Base-by-base conservation (phyloP, 2,797 vertebrate species). In the Ctenopoma kingsleyae region DNA sequence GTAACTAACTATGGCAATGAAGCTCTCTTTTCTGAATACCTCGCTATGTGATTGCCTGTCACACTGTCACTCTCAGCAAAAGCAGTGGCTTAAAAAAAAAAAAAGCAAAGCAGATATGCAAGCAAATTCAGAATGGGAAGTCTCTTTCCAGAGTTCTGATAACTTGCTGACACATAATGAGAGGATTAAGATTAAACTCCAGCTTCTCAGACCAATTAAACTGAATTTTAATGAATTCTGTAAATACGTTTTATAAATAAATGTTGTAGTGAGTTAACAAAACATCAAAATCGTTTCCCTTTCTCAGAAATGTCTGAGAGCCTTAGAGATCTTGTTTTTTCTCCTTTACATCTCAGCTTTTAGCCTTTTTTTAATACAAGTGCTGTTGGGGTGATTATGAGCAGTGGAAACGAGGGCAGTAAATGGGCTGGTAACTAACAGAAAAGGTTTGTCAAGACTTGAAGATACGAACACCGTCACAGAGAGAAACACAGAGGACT, bases 371-470 rank as follows among this genome's bases (percentile, higher is more conserved):
- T 32, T 56, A 76, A n/a, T n/a, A n/a, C n/a, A n/a, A 74, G 70
- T 57, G 41, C 67, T 66, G 71, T 46, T 40, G 60, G 36, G 65
- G 68, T 88, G 86, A 87, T 89, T 84, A 84, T 48, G 32, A 81
- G 68, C 46, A 60, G 67, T 89, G 86, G 36, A 83, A 86, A 80
- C 15, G 22, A 62, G 50, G n/a, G 51, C 58, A 72, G 40, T 74
- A 75, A 71, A 66, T 19, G 17, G 11, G 43, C 51, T 52, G 6
- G 50, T 52, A 15, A 41, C 53, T 63, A 57, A 52, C 47, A 30
- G 27, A 15, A 44, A 71, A 32, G 40, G 38, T 61, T 53, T 76
- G 78, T 66, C 69, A 75, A 64, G 50, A 35, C 36, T 60, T 70
- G 6, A 20, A 27, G 35, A 44, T 53, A n/a, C 19, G 27, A 50